Percentiles rank a stretch among this genome's conserved stretches.
Conservation (phyloP, 1,140 invertebrate genomes). For the Acyrthosiphon pisum region DNA sequence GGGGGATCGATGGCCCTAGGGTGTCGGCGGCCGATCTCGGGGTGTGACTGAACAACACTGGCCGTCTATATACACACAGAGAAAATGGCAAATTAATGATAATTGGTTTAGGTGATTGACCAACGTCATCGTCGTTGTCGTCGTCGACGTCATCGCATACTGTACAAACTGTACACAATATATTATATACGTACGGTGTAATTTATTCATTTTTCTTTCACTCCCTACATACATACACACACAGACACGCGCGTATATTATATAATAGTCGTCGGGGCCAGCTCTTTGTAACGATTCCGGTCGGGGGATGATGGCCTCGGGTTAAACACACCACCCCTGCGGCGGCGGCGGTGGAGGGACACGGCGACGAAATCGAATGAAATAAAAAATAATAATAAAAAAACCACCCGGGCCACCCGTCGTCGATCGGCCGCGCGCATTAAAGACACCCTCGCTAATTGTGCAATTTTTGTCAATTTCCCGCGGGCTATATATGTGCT, state of each 20-base stretch:
- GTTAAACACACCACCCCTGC: constrained; percentile 35
- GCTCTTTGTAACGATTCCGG: constrained; percentile 37
- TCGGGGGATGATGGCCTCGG: constrained; percentile 33
- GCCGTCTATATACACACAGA: not conserved
- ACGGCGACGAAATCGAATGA: constrained; percentile 10
- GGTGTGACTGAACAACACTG: not conserved
- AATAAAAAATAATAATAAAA: constrained; percentile 29
- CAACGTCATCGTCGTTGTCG: not conserved
- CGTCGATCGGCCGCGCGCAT: constrained; percentile 22
- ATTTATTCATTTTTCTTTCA: constrained; percentile 46
- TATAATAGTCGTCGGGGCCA: constrained; percentile 6
- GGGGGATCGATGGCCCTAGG: constrained; percentile 23
- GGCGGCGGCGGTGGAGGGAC: not conserved
- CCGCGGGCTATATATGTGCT: not conserved
- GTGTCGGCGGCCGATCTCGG: not conserved
- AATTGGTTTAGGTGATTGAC: constrained; percentile 57
- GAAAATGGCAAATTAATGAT: constrained; percentile 55
- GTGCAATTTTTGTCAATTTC: constrained; percentile 52
- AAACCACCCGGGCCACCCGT: constrained; percentile 2
- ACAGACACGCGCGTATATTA: not conserved
- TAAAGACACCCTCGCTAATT: constrained; percentile 53
- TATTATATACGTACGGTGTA: not conserved
- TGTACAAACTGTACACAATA: not conserved
- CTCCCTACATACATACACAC: not conserved
- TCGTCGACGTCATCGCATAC: not conserved